Conservation (phyloP, 2,888 invertebrate genomes). For the Epirrhoe tristata region DNA sequence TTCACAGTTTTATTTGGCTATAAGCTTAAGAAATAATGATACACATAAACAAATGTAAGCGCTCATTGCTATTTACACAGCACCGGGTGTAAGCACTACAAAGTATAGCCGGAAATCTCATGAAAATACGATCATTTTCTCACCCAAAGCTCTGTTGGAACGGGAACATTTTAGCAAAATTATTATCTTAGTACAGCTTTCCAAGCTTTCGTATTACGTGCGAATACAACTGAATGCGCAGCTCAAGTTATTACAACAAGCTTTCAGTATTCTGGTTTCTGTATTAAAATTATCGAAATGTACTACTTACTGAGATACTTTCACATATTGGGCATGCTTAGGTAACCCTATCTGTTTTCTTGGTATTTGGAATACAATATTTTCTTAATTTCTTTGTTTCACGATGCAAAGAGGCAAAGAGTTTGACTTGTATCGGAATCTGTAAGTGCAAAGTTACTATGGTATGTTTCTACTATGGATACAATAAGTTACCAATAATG, state of each 20-base stretch:
- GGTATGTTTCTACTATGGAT: no score
- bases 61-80: not conserved
- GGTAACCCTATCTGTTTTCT: not conserved
- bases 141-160: constrained; percentile 33
- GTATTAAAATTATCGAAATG: constrained; percentile 17
- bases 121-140: constrained; percentile 38
- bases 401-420: no score
- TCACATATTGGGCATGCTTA: not conserved
- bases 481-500: no score
- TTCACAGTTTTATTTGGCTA: no score
- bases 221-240: constrained; percentile 28
- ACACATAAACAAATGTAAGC: constrained; percentile 3
- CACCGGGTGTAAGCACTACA: constrained; percentile 8
- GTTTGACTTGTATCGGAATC: no score
- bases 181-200: constrained; percentile 37
- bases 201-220: constrained; percentile 33
- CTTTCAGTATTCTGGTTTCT: constrained; percentile 29
- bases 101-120: constrained; percentile 27
- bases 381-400: no score
- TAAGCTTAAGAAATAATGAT: not conserved
- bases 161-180: constrained; percentile 34
- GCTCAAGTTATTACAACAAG: constrained; percentile 28
- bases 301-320: not conserved
- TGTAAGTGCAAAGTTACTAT: no score
- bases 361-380: not conserved